A percentile compares a stretch with the other conserved stretches of the same genome.
Evolutionary conservation across 2,888 invertebrate genomes (phyloP).

Genomic region (Phasia obesa): DNA sequence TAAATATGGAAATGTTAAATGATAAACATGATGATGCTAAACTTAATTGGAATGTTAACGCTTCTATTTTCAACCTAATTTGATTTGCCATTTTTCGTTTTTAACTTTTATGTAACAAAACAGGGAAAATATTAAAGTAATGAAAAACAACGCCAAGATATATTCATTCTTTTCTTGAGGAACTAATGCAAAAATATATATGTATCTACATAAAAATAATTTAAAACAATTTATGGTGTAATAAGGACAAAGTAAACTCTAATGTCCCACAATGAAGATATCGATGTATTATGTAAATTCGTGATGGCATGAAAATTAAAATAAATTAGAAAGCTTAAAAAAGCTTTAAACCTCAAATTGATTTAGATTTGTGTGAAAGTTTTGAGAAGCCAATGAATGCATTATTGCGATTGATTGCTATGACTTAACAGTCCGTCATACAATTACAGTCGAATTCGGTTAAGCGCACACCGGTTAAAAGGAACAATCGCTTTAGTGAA

Average conservation of each 20-base stretch:
- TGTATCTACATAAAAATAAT: not conserved
- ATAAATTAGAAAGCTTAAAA: not conserved
- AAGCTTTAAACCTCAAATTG: not conserved
- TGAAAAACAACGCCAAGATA: not conserved
- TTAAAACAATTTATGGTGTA: too few species aligned
- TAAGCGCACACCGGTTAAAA: too few species aligned
- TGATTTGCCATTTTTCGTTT: constrained; percentile 4
- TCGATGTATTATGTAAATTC: constrained; percentile 49
- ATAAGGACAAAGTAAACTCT: too few species aligned
- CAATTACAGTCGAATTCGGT: too few species aligned
- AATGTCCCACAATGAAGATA: not conserved
- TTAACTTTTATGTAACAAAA: not conserved
- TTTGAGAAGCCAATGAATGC: not conserved
- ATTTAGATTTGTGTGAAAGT: not conserved
- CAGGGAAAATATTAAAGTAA: not conserved
- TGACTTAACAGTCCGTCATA: constrained; percentile 49
- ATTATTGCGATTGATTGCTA: constrained; percentile 50
- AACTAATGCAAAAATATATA: not conserved
- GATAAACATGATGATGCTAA: constrained; percentile 26
- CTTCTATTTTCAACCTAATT: constrained; percentile 31
- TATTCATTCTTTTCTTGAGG: not conserved
- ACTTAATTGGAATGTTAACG: constrained; percentile 53
- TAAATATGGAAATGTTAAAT: constrained; percentile 5
- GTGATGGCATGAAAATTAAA: not conserved
- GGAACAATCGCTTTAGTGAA: too few species aligned